Base-by-base conservation (phyloP, 2,113 vertebrate species). In the Gila orcuttii region DNA sequence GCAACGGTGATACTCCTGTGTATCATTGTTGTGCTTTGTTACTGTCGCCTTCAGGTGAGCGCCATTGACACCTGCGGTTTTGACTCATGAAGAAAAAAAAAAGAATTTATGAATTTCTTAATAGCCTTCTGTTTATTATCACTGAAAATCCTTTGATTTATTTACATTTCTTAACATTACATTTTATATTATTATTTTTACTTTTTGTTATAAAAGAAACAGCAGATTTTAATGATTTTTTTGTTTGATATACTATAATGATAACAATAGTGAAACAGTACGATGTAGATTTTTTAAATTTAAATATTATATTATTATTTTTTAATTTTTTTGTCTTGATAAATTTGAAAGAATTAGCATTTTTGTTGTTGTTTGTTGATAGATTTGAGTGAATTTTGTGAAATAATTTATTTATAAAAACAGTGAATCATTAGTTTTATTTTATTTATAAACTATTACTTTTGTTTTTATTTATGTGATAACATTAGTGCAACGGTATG, bases 1-100 rank as follows among this genome's bases (percentile, higher is more conserved):
- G 98, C 98, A 7, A 97, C 98, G 7, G 97, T 98, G 93, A 99
- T 99, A 95, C 97, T 99, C 85, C 95, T 99, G 93, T 98, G 96
- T 94, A 99, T 99, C 95, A 98, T 99, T 62, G 96, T 96, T 0
- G 96, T 99, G 92, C 97, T 99, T 90, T 99, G 98, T 93, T 99
- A 99, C 95, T 99, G 98, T 94, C 95, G 98, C 93, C 96, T 99
- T 93, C 98, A 99, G 96, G 98, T 99, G 92, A 85, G 93, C 11
- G 36, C 3, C 8, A 23, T 45, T 9, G 10, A 62, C 25, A 62
- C 59, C 59, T 62, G 59, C 12, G n/a, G 0, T 62, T 62, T 62
- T 0, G 0, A 62, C n/a, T 12, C n/a, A 12, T 5, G 11, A 60
- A 23, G 10, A 11, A 3, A 12, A 62, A 11, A 23, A 57, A 7